Conservation (phyloP, 1,140 invertebrate genomes). For the Augochlora pura region DNA sequence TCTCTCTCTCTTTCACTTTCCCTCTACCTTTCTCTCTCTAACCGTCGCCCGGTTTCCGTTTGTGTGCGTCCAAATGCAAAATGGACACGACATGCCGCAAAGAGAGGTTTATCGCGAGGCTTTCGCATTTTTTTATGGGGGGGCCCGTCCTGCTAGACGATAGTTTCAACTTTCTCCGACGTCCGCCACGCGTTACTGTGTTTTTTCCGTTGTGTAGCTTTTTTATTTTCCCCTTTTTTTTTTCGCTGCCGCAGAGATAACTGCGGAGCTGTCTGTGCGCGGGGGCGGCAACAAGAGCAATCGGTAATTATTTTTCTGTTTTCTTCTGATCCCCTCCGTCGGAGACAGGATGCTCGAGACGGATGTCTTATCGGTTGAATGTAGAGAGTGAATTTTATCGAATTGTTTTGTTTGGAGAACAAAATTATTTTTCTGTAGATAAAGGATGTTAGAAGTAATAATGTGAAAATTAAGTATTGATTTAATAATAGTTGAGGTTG, state of each 20-base stretch:
- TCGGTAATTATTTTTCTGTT: neutral
- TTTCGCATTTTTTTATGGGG: constrained; percentile 39
- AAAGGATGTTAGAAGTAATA: no score
- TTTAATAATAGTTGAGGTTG: no score
- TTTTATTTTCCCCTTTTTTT: neutral
- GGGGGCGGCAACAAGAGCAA: neutral
- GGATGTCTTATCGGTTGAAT: no score
- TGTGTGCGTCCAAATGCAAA: constrained; percentile 63
- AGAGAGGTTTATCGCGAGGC: constrained; percentile 57
- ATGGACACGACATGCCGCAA: constrained; percentile 60
- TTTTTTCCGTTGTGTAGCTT: no score
- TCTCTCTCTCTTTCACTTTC: no score
- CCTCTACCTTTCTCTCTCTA: constrained; percentile 11
- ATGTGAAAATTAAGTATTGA: no score
- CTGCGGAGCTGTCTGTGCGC: neutral
- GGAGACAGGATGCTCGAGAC: no score
- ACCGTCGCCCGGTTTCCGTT: constrained; percentile 37
- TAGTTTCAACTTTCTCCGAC: constrained; percentile 56
- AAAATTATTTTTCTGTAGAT: no score
- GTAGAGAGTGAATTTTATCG: no score
- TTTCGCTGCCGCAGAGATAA: neutral
- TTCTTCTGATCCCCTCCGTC: neutral
- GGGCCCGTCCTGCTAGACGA: constrained; percentile 49
- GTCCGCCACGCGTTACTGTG: neutral
- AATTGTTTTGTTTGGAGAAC: no score